These are phyloP conservation scores for Poecilus cupreus DNA, from an alignment of 2,888 invertebrate genomes.

Conservation along the genomic window DNA sequence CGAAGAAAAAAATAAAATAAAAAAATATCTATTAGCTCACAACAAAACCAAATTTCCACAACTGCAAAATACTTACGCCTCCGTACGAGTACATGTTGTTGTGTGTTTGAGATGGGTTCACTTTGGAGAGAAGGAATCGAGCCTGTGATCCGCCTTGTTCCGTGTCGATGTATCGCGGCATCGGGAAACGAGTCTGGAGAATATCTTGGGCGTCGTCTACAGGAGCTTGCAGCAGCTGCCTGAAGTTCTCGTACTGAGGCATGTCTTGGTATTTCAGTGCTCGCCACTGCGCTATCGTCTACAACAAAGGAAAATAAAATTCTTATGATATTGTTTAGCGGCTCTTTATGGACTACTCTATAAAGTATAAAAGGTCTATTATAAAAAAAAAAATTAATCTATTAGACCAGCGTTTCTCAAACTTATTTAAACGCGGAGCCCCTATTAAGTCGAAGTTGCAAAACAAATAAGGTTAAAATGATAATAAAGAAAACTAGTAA, in stretches of 20 bases:
- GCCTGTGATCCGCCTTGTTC: constrained; percentile 99
- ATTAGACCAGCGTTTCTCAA: too few relatives aligned
- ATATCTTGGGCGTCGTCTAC: constrained; percentile 98
- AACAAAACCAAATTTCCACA: constrained; percentile 69
- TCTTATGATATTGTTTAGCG: too few relatives aligned
- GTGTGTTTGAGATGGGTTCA: constrained; percentile 99
- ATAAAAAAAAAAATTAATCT: too few relatives aligned
- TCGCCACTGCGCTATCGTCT: constrained; percentile 99
- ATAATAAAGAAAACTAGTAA: too few relatives aligned
- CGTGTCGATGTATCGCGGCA: constrained; percentile 99
- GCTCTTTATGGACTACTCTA: too few relatives aligned
- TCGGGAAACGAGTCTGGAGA: constrained; percentile 95
- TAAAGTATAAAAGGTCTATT: too few relatives aligned
- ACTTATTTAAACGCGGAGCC: too few relatives aligned
- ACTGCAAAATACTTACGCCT: constrained; percentile 80
- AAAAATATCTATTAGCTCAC: constrained; percentile 72
- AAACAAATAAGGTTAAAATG: too few relatives aligned
- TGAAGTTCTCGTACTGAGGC: constrained; percentile 98
- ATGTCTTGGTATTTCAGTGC: constrained; percentile 96
- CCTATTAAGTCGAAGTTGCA: too few relatives aligned
- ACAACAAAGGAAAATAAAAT: constrained; percentile 63
- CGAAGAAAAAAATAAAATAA: constrained; percentile 62
- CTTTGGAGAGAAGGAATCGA: constrained; percentile 97
- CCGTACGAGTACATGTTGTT: constrained; percentile 99
- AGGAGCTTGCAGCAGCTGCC: constrained; percentile 95